A percentile compares a stretch with the other conserved stretches of the same genome.
These are phyloP conservation scores for Passer montanus DNA, from an alignment of 2,113 vertebrate genomes.

Conservation along the genomic window DNA sequence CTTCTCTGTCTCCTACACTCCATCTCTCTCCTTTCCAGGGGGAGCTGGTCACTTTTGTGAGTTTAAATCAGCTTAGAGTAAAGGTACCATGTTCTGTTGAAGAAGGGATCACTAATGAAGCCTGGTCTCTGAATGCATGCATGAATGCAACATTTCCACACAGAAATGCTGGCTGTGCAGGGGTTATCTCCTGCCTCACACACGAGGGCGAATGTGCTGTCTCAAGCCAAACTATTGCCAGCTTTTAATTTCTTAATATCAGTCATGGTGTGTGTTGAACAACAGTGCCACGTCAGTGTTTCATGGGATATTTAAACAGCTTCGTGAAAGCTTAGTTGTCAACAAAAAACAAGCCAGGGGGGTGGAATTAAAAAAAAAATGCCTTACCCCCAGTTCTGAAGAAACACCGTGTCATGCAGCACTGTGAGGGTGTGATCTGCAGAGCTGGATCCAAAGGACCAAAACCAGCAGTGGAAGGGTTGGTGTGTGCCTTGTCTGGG, in stretches of 20 bases:
- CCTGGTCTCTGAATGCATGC: fast-evolving
- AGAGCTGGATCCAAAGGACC: background rate
- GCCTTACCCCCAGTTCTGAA: background rate
- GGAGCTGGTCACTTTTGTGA: background rate
- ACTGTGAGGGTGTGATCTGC: fast-evolving
- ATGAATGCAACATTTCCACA: background rate
- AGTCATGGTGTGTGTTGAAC: too few species aligned
- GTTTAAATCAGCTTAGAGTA: background rate
- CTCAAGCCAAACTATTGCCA: background rate
- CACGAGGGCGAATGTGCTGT: background rate
- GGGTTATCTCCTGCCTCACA: background rate
- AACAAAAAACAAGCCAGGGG: background rate
- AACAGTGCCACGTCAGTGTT: fast-evolving
- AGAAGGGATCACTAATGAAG: background rate
- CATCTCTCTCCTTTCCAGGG: background rate
- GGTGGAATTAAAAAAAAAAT: fast-evolving
- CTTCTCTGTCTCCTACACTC: background rate
- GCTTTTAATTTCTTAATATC: background rate
- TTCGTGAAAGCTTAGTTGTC: background rate
- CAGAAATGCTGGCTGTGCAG: background rate
- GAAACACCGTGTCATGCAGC: fast-evolving
- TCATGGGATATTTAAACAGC: background rate
- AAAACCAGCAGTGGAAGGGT: background rate
- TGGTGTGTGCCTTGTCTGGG: background rate
- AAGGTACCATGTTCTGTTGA: background rate